Conservation (phyloP, 2,888 invertebrate species). For the Drosophila infuscata region DNA sequence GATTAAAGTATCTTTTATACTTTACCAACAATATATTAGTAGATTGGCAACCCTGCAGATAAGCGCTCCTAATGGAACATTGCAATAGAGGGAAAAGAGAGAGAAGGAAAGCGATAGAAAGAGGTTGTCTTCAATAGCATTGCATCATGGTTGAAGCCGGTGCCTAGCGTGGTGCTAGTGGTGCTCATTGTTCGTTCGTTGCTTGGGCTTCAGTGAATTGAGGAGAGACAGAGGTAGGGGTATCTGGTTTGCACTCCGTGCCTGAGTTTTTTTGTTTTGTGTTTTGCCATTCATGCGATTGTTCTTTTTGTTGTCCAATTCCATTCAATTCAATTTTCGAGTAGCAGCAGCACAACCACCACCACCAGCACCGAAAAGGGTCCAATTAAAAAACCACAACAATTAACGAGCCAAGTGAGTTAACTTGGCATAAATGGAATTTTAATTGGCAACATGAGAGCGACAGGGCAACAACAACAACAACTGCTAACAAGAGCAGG, state of each 20-base stretch:
- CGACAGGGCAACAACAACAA: slow-evolving; percentile 33
- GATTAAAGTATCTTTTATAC: neutral
- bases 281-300: slow-evolving; percentile 49
- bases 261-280: neutral
- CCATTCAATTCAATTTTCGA: slow-evolving; percentile 75
- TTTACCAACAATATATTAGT: neutral
- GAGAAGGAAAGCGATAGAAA: neutral
- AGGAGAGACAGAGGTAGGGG: slow-evolving; percentile 15
- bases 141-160: slow-evolving; percentile 20
- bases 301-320: slow-evolving; percentile 68
- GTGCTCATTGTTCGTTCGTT: neutral
- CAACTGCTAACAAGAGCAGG: slow-evolving; percentile 47
- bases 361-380: slow-evolving; percentile 66
- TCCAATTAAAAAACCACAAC: slow-evolving; percentile 84
- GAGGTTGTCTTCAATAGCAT: slow-evolving; percentile 31
- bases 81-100: slow-evolving; percentile 10
- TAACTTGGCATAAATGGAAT: slow-evolving; percentile 83
- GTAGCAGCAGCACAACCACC: slow-evolving; percentile 11
- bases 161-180: slow-evolving; percentile 15
- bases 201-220: slow-evolving; percentile 1
- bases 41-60: slow-evolving; percentile 41
- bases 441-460: slow-evolving; percentile 83
- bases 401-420: slow-evolving; percentile 83
- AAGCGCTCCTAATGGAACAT: slow-evolving; percentile 48
- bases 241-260: slow-evolving; percentile 11